Percentiles rank a stretch among this genome's conserved stretches.
phyloP scores from a whole-genome alignment of 2,888 invertebrate genomes.

The Chymomyza amoena region DNA sequence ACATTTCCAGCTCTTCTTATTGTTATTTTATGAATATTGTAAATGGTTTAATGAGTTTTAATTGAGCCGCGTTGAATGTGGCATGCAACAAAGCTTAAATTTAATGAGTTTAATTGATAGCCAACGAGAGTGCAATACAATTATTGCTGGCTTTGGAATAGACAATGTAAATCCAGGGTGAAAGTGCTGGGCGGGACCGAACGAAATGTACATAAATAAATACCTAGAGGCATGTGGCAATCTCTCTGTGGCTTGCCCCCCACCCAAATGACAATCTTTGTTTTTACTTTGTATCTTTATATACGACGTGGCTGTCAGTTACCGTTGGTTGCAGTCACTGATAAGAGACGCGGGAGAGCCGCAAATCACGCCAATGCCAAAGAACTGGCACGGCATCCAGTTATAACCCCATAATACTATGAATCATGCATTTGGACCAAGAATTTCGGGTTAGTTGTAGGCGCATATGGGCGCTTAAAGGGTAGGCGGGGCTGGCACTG shows the following conservation, averaged over 20 bases:
- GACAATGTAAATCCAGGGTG: constrained; percentile 45
- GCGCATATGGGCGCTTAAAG: neutral
- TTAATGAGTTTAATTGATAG: constrained; percentile 70
- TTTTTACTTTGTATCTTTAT: neutral
- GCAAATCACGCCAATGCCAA: constrained; percentile 6
- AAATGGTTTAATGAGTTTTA: constrained; percentile 71
- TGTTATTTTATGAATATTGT: constrained; percentile 69
- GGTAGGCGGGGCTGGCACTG: constrained; percentile 6
- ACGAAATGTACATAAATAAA: neutral
- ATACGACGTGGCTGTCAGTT: constrained; percentile 44
- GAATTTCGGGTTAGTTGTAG: neutral
- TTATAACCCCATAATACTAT: constrained; percentile 54
- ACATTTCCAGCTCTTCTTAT: constrained; percentile 22
- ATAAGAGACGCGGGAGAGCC: constrained; percentile 13
- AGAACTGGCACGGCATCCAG: constrained; percentile 37
- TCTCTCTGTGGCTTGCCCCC: neutral
- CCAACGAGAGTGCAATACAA: constrained; percentile 17
- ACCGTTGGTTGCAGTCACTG: constrained; percentile 45
- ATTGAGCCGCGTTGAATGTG: constrained; percentile 40
- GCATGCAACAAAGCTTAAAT: constrained; percentile 18
- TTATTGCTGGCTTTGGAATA: constrained; percentile 28
- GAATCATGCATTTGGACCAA: constrained; percentile 48
- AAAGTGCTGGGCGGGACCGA: constrained; percentile 39
- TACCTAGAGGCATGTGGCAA: neutral
- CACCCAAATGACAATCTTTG: constrained; percentile 4